Base-by-base conservation (phyloP, 2,888 invertebrate species). In the Mamestra brassicae region DNA sequence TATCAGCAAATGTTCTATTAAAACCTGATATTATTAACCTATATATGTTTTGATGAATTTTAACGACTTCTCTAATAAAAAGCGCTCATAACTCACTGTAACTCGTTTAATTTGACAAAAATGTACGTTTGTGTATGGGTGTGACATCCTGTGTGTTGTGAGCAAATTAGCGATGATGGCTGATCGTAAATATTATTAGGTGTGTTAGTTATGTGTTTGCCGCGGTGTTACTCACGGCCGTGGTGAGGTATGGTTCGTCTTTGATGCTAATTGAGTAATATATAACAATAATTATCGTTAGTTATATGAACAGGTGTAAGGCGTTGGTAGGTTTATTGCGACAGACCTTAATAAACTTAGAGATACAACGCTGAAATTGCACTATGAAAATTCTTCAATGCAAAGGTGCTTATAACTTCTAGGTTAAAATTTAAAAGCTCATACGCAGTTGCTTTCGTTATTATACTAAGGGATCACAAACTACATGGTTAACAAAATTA, bases 51-150 rank as follows among this genome's bases (percentile, higher is more conserved):
- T 85, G 79, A 79, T 79, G 70, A 78, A 80, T 85, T 87, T 80
- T 75, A 81, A 81, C 82, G 80, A 73, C 73, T 66, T 69, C 54
- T 47, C 66, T 78, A 80, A 87, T 87, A 87, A 85, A 86, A 87
- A 72, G 54, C 67, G 67, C 13, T 64, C 75, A 67, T 87, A 85
- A 85, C 67, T 87, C 81, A 85, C 36, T 15, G 60, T 73, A 68
- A 81, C 77, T 74, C 83, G 61, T 85, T 77, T 71, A 69, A 70
- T 83, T 82, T 84, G 84, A 83, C 87, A 84, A 87, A 84, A 85
- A 83, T 64, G 63, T 66, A 64, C 50, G 42, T 73, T 77, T 66
- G 67, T 63, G 69, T 74, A 36, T 74, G 58, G 58, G 71, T 6
- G 71, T 64, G 70, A 81, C 87, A 81, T 84, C 86, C 86, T 84